phyloP scores from a whole-genome alignment of 2,113 vertebrate genomes.

The Semnornis frantzii region DNA sequence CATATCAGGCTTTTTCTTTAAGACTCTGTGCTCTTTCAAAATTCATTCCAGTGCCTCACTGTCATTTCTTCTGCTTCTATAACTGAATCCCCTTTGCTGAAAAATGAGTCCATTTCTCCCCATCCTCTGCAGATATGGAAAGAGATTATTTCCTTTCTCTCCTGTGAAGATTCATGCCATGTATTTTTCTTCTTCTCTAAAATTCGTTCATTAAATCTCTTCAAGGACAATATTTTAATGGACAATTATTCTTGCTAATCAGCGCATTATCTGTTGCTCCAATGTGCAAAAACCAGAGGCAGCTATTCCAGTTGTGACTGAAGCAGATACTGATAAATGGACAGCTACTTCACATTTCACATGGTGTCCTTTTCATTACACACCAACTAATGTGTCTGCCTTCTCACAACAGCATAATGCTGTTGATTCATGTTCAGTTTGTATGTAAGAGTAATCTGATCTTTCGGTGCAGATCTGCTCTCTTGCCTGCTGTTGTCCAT shows the following conservation, averaged over 20 bases:
- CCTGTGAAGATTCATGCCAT: background rate
- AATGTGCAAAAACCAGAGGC: background rate
- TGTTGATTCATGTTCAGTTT: background rate
- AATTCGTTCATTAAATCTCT: background rate
- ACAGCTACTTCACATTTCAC: background rate
- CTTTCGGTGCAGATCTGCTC: background rate
- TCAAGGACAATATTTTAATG: background rate
- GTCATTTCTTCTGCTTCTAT: background rate
- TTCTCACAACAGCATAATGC: background rate
- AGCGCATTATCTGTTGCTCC: background rate
- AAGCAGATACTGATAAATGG: background rate
- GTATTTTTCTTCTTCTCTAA: background rate
- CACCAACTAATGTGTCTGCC: background rate
- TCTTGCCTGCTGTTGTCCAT: background rate
- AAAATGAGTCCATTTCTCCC: background rate
- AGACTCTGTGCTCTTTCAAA: background rate
- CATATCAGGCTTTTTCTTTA: background rate
- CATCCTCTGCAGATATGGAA: background rate
- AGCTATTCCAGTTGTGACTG: slow-evolving; percentile 8
- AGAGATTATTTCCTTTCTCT: background rate
- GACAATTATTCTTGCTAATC: background rate
- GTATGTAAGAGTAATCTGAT: background rate
- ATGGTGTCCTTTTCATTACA: background rate
- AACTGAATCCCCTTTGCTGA: background rate
- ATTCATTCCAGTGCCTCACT: background rate